These are phyloP conservation scores for Bufo bufo DNA, from an alignment of 2,113 vertebrate genomes.

Conservation along the genomic window DNA sequence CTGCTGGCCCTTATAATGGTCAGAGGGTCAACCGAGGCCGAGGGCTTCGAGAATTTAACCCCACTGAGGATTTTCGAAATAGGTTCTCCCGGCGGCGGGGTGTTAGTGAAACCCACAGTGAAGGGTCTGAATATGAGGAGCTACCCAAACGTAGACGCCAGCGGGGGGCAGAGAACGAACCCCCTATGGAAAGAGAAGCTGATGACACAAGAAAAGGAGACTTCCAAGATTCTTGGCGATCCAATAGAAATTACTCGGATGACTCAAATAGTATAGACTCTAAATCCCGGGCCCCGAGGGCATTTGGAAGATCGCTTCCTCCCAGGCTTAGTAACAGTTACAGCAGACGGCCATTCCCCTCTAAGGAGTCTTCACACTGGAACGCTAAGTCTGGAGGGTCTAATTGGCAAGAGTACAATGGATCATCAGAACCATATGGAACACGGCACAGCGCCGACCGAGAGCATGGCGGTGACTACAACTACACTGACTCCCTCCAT, in stretches of 20 bases:
- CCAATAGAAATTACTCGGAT: slow-evolving; percentile 87
- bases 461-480: slow-evolving; percentile 81
- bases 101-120: slow-evolving; percentile 92
- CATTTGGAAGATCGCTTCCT: slow-evolving; percentile 86
- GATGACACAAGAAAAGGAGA: slow-evolving; percentile 78
- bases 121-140: slow-evolving; percentile 95
- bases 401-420: slow-evolving; percentile 80
- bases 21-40: slow-evolving; percentile 79
- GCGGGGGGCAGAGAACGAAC: slow-evolving; percentile 80
- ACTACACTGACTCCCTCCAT: slow-evolving; percentile 75
- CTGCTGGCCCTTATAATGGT: slow-evolving; percentile 71
- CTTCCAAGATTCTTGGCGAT: slow-evolving; percentile 90
- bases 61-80: slow-evolving; percentile 83
- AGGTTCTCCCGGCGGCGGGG: slow-evolving; percentile 85
- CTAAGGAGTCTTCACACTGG: slow-evolving; percentile 85
- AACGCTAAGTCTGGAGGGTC: slow-evolving; percentile 74
- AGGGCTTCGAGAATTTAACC: slow-evolving; percentile 79
- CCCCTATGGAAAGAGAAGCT: slow-evolving; percentile 70
- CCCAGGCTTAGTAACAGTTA: slow-evolving; percentile 88
- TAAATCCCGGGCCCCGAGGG: slow-evolving; percentile 74
- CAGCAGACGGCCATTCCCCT: slow-evolving; percentile 75
- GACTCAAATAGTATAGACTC: slow-evolving; percentile 76
- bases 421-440: slow-evolving; percentile 71
- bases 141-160: slow-evolving; percentile 91
- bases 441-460: slow-evolving; percentile 77